These are phyloP conservation scores for Chrosomus eos DNA, from an alignment of 2,797 vertebrate genomes.

Conservation along the genomic window DNA sequence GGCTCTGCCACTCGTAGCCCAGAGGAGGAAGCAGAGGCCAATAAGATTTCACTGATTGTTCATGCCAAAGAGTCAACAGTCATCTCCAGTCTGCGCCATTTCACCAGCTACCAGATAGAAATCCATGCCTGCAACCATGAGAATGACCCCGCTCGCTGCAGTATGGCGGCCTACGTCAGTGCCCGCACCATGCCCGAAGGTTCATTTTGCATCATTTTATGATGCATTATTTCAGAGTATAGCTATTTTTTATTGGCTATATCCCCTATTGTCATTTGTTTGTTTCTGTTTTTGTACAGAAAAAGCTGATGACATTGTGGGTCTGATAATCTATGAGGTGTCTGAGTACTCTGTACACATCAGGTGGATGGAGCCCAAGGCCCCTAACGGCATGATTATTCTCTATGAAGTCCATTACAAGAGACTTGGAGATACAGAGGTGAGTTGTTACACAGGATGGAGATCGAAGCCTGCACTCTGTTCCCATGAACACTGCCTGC, in stretches of 20 bases:
- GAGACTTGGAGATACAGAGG: conserved; percentile 88
- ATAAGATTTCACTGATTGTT: conserved; percentile 74
- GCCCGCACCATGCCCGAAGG: conserved; percentile 96
- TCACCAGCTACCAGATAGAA: conserved; percentile 96
- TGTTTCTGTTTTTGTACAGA: conserved; percentile 71
- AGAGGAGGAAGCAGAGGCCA: conserved; percentile 74
- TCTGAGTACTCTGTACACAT: conserved; percentile 85
- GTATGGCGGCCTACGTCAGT: conserved; percentile 91
- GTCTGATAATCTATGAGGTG: conserved; percentile 81
- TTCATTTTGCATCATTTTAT: no score
- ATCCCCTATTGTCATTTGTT: background rate
- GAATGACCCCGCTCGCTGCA: conserved; percentile 79
- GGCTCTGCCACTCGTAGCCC: conserved; percentile 62
- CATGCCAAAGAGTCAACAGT: conserved; percentile 86
- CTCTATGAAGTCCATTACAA: conserved; percentile 94
- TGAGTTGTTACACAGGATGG: conserved; percentile 59
- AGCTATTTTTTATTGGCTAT: background rate
- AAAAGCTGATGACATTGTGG: conserved; percentile 90
- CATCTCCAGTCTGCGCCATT: conserved; percentile 91
- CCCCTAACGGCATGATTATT: conserved; percentile 93
- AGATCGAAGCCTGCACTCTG: background rate
- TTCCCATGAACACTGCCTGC: conserved; percentile 32
- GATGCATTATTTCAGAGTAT: background rate
- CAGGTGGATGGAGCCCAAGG: conserved; percentile 86
- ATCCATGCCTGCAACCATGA: conserved; percentile 94